Conservation (phyloP, 2,113 vertebrate species). For the Gnathonemus longibarbis region DNA sequence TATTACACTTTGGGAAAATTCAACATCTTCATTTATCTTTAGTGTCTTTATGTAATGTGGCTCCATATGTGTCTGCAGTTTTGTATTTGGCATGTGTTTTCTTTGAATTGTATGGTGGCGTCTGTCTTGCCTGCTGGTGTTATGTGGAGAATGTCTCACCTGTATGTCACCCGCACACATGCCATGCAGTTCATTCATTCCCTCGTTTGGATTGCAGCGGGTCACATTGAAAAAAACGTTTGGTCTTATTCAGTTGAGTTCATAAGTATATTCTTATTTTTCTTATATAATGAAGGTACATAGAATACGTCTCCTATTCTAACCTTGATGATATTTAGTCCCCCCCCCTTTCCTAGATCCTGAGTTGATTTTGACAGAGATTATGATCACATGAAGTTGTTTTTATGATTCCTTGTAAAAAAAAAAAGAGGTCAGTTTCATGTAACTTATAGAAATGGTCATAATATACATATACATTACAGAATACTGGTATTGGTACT, state of each 20-base stretch:
- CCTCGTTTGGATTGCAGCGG: constrained; percentile 11
- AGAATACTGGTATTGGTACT: neutral
- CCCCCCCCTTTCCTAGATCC: neutral
- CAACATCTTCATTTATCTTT: neutral
- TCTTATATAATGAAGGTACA: neutral
- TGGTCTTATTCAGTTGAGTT: neutral
- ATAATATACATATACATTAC: neutral
- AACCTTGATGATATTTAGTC: neutral
- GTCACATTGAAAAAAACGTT: constrained; percentile 20
- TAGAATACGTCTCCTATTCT: neutral
- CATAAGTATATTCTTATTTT: neutral
- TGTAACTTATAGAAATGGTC: neutral
- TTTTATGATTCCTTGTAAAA: neutral
- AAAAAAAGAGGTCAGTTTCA: neutral
- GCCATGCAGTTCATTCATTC: constrained; percentile 32
- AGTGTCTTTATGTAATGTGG: neutral
- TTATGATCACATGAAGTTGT: neutral
- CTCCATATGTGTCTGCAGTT: constrained; percentile 1
- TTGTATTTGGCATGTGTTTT: neutral
- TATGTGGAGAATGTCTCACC: constrained; percentile 47
- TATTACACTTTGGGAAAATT: neutral
- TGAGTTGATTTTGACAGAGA: neutral
- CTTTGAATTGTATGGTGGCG: constrained; percentile 11
- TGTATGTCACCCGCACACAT: constrained; percentile 37
- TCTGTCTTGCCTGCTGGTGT: constrained; percentile 25